Evolutionary conservation across 1,140 invertebrate genomes (phyloP).

Genomic region (Bradysia coprophila): DNA sequence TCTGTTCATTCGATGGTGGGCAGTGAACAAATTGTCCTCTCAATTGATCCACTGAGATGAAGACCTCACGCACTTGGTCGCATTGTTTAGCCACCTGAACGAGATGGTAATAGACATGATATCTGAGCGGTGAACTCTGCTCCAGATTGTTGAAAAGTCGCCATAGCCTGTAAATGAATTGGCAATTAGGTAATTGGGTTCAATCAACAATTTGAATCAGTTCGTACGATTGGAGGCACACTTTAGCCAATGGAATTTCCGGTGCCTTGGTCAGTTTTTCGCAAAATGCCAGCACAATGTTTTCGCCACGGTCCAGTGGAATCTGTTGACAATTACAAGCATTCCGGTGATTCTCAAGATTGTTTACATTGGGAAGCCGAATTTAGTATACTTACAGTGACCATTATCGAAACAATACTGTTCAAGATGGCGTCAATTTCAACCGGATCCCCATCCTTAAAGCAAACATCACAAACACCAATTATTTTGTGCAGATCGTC

Average conservation of each 20-base stretch:
- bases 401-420: constrained; percentile 85
- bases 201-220: constrained; percentile 3
- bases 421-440: constrained; percentile 71
- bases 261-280: constrained; percentile 85
- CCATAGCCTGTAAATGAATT: constrained; percentile 38
- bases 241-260: constrained; percentile 57
- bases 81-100: constrained; percentile 74
- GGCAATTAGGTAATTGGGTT: neutral
- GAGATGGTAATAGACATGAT: constrained; percentile 82
- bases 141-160: constrained; percentile 80
- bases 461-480: constrained; percentile 80
- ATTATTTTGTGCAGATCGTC: constrained; percentile 91
- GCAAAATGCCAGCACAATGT: constrained; percentile 78
- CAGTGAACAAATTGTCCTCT: constrained; percentile 68
- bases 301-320: constrained; percentile 71
- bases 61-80: constrained; percentile 66
- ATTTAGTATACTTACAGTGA: constrained; percentile 66
- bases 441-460: constrained; percentile 61
- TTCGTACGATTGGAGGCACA: constrained; percentile 74
- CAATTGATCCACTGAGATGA: constrained; percentile 57
- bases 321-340: too few relatives aligned
- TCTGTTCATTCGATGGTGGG: constrained; percentile 74
- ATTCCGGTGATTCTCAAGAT: constrained; percentile 3
- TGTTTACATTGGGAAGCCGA: neutral
- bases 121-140: constrained; percentile 63